Percentiles rank a stretch among this genome's conserved stretches.
Conservation (phyloP, 2,888 invertebrate genomes). For the Bembecia ichneumoniformis region DNA sequence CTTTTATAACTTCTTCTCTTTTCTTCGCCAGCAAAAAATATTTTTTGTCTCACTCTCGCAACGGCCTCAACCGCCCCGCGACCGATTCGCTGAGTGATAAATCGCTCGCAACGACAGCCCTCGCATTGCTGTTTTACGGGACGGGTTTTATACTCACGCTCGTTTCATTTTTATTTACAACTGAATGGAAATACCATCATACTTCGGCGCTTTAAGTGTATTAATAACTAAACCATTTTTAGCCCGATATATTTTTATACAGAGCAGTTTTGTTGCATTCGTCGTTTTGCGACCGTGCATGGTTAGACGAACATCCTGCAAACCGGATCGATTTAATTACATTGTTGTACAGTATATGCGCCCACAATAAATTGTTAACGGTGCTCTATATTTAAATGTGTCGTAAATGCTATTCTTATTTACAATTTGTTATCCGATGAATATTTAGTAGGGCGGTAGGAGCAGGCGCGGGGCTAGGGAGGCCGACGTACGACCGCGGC, state of each 20-base stretch:
- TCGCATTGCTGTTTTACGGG: constrained; percentile 39
- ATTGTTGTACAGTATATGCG: constrained; percentile 32
- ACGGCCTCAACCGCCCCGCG: constrained; percentile 35
- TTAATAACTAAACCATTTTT: constrained; percentile 44
- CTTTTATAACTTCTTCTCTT: constrained; percentile 26
- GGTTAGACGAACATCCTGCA: constrained; percentile 33
- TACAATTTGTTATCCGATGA: constrained; percentile 51
- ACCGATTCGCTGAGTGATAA: constrained; percentile 49
- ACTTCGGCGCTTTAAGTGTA: constrained; percentile 36
- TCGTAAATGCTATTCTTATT: constrained; percentile 40
- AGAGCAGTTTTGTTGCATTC: constrained; percentile 11
- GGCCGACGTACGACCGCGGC: constrained; percentile 22
- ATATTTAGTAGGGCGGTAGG: constrained; percentile 42
- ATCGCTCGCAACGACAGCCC: constrained; percentile 51
- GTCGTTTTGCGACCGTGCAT: constrained; percentile 23
- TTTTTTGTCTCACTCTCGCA: constrained; percentile 24
- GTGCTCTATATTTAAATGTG: constrained; percentile 33
- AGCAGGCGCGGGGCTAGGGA: constrained; percentile 13
- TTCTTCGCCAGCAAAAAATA: constrained; percentile 20
- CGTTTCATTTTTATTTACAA: constrained; percentile 50
- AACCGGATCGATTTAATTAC: constrained; percentile 45
- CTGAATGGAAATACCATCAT: constrained; percentile 42
- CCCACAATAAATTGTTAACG: constrained; percentile 23
- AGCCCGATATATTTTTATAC: constrained; percentile 28
- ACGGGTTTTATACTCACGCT: constrained; percentile 34